Evolutionary conservation across 1,140 invertebrate genomes (phyloP).

Genomic region (Cepaea nemoralis): DNA sequence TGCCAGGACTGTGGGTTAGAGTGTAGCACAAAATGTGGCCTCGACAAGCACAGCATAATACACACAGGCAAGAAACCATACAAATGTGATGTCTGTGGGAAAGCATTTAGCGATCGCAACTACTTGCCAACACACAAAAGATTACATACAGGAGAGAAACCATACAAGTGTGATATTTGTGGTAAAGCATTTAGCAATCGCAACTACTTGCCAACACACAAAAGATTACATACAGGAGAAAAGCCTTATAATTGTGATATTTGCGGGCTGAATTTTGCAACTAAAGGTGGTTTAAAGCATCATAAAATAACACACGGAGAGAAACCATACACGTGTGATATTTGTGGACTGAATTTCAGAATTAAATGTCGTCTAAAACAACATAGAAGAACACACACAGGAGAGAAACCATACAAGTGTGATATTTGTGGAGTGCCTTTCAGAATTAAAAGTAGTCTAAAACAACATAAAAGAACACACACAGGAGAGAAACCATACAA

Average conservation of each 20-base stretch:
- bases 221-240: neutral
- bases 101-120: neutral
- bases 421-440: neutral
- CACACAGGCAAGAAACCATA: conserved; percentile 11
- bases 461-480: neutral
- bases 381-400: neutral
- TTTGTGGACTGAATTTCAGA: neutral
- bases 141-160: neutral
- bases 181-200: neutral
- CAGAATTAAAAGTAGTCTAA: neutral
- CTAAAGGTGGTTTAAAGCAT: neutral
- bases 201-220: neutral
- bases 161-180: neutral
- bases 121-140: neutral
- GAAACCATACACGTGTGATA: conserved; percentile 6
- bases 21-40: neutral
- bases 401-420: neutral
- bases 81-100: neutral
- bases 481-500: conserved; percentile 9
- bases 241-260: neutral
- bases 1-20: neutral
- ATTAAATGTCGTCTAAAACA: neutral
- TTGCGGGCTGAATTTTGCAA: neutral
- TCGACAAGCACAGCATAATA: neutral
- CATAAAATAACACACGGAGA: neutral